Evolutionary conservation across 2,113 vertebrate genomes (phyloP), one percentile per base, ranked within the genome.

Genomic region (Leptobrachium ailaonicum): DNA sequence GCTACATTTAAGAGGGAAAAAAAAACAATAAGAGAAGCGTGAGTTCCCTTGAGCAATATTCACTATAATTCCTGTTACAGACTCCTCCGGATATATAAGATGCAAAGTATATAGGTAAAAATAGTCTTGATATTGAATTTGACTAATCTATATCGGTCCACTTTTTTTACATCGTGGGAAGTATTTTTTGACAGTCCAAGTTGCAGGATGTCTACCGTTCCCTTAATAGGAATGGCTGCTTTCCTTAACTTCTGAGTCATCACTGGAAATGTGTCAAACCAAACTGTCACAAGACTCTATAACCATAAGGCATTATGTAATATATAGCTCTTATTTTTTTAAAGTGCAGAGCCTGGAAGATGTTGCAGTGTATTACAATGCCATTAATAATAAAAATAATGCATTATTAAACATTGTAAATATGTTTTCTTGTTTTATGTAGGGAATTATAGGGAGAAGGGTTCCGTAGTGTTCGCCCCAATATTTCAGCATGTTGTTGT

Each of bases 241-340:
- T 66, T 50, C 44, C 62, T 50, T 64, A 50, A 75, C 73, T 66
- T 76, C 75, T 76, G 64, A 76, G 40, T 76, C 75, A 76, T 76
- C 64, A 76, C 50, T 50, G 41, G 64, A 68, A 66, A 76, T 76
- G 54, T 76, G 75, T 76, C 75, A 76, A 68, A 68, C 75, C 64
- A 76, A 54, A 76, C 75, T 68, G 75, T 76, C 75, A 76, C 54
- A 68, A 42, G 12, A 76, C 54, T 67, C 75, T 67, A 53, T 76
- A 76, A 54, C 64, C 47, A 67, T 68, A 67, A 68, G 62, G 50
- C 75, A 54, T 67, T 54, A 41, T 50, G 47, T 50, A 50, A 50
- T 32, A 67, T 41, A 11, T 66, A 75, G 47, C 20, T 32, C 20
- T 32, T 32, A 32, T 32, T 32, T 75, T 66, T 75, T 66, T 20